Evolutionary conservation across 2,797 vertebrate species (phyloP).

Genomic region (Hemitrygon akajei): DNA sequence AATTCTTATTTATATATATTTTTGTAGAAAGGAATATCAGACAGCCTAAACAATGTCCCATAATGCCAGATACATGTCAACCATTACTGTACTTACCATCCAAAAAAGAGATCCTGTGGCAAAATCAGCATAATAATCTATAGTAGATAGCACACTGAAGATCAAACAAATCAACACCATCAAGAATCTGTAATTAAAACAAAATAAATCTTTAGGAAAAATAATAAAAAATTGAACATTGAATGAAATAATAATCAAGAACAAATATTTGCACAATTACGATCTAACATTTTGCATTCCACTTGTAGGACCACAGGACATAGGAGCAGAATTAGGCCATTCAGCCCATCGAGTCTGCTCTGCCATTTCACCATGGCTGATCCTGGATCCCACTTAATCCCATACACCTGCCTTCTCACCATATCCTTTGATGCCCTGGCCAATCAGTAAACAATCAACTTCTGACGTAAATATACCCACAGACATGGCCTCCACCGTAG

Average conservation of each 20-base stretch:
- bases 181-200: constrained; percentile 61
- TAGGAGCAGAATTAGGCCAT: too few relatives aligned
- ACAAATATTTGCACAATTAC: not conserved
- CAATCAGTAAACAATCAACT: too few relatives aligned
- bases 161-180: constrained; percentile 82
- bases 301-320: too few relatives aligned
- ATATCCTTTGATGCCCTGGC: too few relatives aligned
- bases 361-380: too few relatives aligned
- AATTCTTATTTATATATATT: not conserved
- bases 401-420: too few relatives aligned
- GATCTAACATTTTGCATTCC: not conserved
- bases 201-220: not conserved
- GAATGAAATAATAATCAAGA: not conserved
- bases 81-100: constrained; percentile 68
- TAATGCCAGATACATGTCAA: not conserved
- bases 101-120: constrained; percentile 79
- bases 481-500: too few relatives aligned
- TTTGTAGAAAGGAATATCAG: not conserved
- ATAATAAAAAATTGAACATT: not conserved
- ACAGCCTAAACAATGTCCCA: not conserved
- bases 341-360: too few relatives aligned
- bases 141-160: constrained; percentile 84
- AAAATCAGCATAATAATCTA: constrained; percentile 78
- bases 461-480: too few relatives aligned
- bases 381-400: too few relatives aligned